phyloP scores from a whole-genome alignment of 2,888 invertebrate species.

The Aleiodes testaceus region DNA sequence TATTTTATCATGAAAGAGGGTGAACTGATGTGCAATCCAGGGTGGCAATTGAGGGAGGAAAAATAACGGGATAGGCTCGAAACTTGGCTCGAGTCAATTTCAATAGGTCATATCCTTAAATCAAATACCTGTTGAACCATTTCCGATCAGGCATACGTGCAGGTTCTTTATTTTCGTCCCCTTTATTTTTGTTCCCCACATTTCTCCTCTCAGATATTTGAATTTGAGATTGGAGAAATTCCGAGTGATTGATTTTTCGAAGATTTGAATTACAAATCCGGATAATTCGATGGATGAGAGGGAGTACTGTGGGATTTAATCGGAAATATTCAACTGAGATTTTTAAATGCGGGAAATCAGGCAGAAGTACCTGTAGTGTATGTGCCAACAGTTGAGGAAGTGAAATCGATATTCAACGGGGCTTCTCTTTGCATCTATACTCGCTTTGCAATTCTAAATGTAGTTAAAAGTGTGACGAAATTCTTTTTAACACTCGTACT shows the following conservation, averaged over 20 bases:
- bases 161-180: background rate
- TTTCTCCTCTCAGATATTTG: too few relatives aligned
- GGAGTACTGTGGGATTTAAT: background rate
- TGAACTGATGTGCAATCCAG: background rate
- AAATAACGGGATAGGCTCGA: too few relatives aligned
- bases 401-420: conserved; percentile 17
- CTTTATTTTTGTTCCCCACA: background rate
- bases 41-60: background rate
- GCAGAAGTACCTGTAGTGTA: conserved; percentile 4
- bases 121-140: conserved; percentile 26
- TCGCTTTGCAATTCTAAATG: conserved; percentile 12
- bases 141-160: conserved; percentile 12
- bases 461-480: conserved; percentile 5
- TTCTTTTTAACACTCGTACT: background rate
- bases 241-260: too few relatives aligned
- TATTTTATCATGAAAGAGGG: background rate
- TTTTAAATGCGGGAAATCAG: conserved; percentile 6
- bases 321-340: background rate
- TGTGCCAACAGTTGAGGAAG: conserved; percentile 6
- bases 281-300: background rate
- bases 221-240: too few relatives aligned
- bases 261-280: background rate
- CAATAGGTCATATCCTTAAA: conserved; percentile 26
- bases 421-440: conserved; percentile 1
- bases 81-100: conserved; percentile 6